phyloP scores from a whole-genome alignment of 2,888 invertebrate genomes.

The Ernsta delagoae region DNA sequence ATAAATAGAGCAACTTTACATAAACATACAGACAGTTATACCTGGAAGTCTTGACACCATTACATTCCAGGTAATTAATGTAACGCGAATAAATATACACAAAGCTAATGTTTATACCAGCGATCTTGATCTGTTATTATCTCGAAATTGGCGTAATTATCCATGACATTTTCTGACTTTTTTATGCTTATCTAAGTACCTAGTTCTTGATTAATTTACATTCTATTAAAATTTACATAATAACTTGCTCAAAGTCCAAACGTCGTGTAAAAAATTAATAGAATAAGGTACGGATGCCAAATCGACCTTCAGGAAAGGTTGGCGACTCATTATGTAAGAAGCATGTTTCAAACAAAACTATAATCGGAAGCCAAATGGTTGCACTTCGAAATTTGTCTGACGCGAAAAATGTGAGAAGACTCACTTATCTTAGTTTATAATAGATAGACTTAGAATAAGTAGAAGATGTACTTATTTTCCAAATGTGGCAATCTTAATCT shows the following conservation, averaged over 20 bases:
- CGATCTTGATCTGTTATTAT: background rate
- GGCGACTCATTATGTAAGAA: too few species aligned
- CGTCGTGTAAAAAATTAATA: background rate
- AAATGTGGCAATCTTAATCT: too few species aligned
- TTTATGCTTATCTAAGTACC: constrained; percentile 1
- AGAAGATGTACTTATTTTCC: too few species aligned
- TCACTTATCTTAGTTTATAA: too few species aligned
- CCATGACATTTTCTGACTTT: background rate
- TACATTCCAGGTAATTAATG: background rate
- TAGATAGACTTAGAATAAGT: too few species aligned
- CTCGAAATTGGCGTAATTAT: constrained; percentile 1
- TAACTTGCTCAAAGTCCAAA: background rate
- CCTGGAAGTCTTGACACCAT: constrained; percentile 4
- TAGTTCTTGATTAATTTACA: background rate
- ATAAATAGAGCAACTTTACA: background rate
- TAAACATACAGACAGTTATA: background rate
- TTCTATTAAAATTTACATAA: constrained; percentile 6
- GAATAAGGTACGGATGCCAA: background rate
- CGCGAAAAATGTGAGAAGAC: too few species aligned
- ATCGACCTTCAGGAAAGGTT: background rate
- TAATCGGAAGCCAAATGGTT: too few species aligned
- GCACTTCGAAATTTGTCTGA: too few species aligned
- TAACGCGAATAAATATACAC: background rate
- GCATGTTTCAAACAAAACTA: background rate
- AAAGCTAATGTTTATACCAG: background rate